Conservation (phyloP, 2,888 invertebrate genomes). For the Sinotaia quadrata region DNA sequence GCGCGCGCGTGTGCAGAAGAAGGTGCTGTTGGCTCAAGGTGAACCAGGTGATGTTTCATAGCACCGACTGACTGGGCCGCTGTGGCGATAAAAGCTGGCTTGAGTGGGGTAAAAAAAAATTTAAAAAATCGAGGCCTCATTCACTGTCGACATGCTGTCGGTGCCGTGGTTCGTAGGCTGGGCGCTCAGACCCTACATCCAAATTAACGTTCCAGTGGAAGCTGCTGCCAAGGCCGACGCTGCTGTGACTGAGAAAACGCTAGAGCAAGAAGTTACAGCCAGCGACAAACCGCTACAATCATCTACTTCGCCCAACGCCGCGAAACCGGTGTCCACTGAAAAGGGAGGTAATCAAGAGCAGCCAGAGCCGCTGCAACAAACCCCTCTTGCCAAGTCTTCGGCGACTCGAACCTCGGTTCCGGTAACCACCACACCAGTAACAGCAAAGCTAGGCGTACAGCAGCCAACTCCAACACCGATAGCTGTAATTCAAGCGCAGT, state of each 20-base stretch:
- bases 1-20: no score
- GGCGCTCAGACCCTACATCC: constrained; percentile 26
- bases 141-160: constrained; percentile 22
- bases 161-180: constrained; percentile 32
- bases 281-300: no score
- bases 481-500: not conserved
- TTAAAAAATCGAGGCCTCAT: no score
- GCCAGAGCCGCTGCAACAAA: not conserved
- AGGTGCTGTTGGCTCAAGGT: no score
- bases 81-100: no score
- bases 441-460: not conserved
- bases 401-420: not conserved
- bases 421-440: not conserved
- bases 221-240: not conserved
- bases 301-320: not conserved
- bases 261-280: not conserved
- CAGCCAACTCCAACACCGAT: not conserved
- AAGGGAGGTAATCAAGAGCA: constrained; percentile 3
- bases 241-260: not conserved
- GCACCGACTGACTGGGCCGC: no score
- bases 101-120: no score
- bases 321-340: not conserved
- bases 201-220: not conserved
- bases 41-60: no score
- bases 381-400: not conserved